Conservation (phyloP, 2,888 invertebrate species). For the Leucophenga maculata region DNA sequence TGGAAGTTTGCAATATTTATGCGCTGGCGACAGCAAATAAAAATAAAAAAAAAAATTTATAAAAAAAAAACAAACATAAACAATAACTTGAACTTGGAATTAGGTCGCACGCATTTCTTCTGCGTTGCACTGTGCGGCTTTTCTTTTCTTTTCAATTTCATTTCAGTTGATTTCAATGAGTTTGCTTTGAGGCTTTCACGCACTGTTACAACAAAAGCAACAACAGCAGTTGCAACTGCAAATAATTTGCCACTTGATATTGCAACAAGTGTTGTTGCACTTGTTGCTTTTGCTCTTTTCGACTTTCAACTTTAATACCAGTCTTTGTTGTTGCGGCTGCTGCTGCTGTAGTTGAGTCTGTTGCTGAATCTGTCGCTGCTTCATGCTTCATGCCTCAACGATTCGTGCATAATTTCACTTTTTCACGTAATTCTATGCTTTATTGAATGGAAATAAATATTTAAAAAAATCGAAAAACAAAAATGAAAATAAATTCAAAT, state of each 20-base stretch:
- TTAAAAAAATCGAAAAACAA: neutral
- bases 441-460: neutral
- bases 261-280: conserved; percentile 2
- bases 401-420: conserved; percentile 59
- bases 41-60: neutral
- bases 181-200: conserved; percentile 56
- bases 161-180: conserved; percentile 34
- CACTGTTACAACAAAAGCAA: conserved; percentile 39
- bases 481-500: conserved; percentile 24
- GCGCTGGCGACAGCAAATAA: conserved; percentile 1
- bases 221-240: conserved; percentile 21
- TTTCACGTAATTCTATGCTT: conserved; percentile 64
- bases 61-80: conserved; percentile 24
- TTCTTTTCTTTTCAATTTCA: conserved; percentile 1
- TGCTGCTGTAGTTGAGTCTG: conserved; percentile 27
- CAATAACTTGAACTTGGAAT: conserved; percentile 65
- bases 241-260: conserved; percentile 29
- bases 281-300: conserved; percentile 44
- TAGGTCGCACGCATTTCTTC: conserved; percentile 59
- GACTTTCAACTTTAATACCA: conserved; percentile 19
- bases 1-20: neutral
- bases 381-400: conserved; percentile 13
- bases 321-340: neutral
- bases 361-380: conserved; percentile 4
- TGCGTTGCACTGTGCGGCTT: neutral